Base-by-base conservation (phyloP, 2,113 vertebrate genomes). In the Microtus oregoni region DNA sequence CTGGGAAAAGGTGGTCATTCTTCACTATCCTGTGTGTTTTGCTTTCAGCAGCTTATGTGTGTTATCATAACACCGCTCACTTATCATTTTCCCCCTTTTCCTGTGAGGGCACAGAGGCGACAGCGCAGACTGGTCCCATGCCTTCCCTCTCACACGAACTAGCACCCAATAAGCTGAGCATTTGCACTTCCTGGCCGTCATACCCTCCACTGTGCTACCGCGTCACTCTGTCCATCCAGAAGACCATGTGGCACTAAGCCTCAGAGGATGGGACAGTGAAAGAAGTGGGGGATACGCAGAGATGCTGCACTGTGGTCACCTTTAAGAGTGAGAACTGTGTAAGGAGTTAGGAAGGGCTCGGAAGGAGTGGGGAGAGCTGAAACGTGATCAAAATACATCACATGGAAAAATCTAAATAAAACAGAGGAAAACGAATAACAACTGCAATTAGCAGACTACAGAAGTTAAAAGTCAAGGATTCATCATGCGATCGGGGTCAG, bases 121-220 rank as follows among this genome's bases (percentile, higher is more conserved):
- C 17, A 63, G 30, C 20, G 58, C 52, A 75, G 61, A 24, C 20
- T 35, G 50, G 28, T 9, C 10, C 26, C 2, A 1, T 5, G 24
- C 35, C 22, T 30, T 10, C 15, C 3, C 10, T 28, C 19, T 78
- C 24, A 12, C 30, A 75, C 28, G 61, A 38, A 30, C 17, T 73
- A 72, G 63, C 14, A 30, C 47, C 47, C 72, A 47, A 5, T 1
- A 90, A 94, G 83, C 22, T 44, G 24, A 82, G 15, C 47, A 24
- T 78, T 61, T 85, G 44, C 15, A 35, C 52, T 90, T 35, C 65
- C 70, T 47, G 68, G 82, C 14, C 35, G 35, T 22, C 30, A 15
- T 1, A 17, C 19, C 30, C 28, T 85, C 41, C 13, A 44, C 0
- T 1, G 9, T 30, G 4, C 30, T 63, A 1, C 35, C 44, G 11